Percentiles rank a stretch among this genome's conserved stretches.
These are phyloP conservation scores for Apocheima hispidaria DNA, from an alignment of 2,888 invertebrate species.

Conservation along the genomic window DNA sequence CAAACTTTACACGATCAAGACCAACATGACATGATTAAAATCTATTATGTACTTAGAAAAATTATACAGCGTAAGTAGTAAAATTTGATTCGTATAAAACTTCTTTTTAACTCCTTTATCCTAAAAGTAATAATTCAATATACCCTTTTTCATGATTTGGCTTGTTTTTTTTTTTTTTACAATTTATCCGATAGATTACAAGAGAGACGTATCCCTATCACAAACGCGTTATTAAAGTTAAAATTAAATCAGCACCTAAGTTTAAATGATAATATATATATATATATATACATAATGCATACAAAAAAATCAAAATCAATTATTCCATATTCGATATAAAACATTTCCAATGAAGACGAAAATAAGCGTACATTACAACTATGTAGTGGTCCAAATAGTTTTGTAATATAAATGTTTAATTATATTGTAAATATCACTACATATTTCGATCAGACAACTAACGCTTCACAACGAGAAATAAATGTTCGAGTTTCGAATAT, in stretches of 20 bases:
- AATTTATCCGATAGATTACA: constrained; percentile 74
- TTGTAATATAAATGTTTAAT: constrained; percentile 56
- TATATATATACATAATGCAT: constrained; percentile 71
- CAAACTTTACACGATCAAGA: constrained; percentile 65
- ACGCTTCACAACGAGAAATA: constrained; percentile 74
- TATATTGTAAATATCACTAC: constrained; percentile 68
- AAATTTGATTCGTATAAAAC: constrained; percentile 82
- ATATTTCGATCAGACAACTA: constrained; percentile 70
- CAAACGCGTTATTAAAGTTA: constrained; percentile 76
- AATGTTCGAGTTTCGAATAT: constrained; percentile 44
- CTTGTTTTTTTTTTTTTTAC: constrained; percentile 63
- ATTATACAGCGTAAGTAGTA: constrained; percentile 77
- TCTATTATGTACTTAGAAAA: constrained; percentile 79
- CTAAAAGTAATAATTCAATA: constrained; percentile 82
- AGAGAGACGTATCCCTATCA: constrained; percentile 79
- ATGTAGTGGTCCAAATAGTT: constrained; percentile 74
- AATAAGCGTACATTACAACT: constrained; percentile 75
- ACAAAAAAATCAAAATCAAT: constrained; percentile 74
- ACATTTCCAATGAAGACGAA: constrained; percentile 67
- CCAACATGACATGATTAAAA: constrained; percentile 78
- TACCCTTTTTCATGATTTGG: constrained; percentile 85
- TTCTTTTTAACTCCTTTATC: constrained; percentile 77
- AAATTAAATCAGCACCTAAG: constrained; percentile 83
- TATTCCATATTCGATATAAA: constrained; percentile 59
- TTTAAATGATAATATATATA: constrained; percentile 75